Evolutionary conservation across 2,888 invertebrate species (phyloP), one percentile per base, ranked within the genome.

Genomic region (Drosophila kanekoi): DNA sequence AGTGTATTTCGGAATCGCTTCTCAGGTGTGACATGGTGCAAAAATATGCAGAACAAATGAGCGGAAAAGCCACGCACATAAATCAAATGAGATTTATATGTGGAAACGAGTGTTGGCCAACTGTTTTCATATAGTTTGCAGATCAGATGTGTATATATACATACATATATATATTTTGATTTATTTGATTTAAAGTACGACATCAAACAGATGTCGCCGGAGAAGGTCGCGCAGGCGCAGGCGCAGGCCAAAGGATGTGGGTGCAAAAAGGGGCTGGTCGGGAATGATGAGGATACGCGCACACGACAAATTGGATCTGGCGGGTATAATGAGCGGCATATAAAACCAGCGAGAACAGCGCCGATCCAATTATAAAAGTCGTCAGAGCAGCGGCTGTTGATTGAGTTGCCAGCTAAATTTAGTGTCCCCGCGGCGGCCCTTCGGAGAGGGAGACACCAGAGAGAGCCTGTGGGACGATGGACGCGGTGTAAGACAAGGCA

Each of bases 381-480:
- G 77, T 81, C 87, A 64, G 73, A 67, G 72, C 70, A 72, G 44
- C 74, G 62, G 47, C 71, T 78, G 84, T 71, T 84, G 84, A 87
- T 87, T 86, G 87, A 84, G 84, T 81, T 77, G 87, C 84, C 63
- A 60, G 79, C 81, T 87, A 73, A 80, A 74, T 84, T 77, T 77
- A 82, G 71, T 64, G 65, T 4, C 47, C 38, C 20, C 6, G 40
- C 28, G 57, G 37, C 28, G 23, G 23, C 51, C 48, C 58, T 58
- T 56, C 4, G 18, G 43, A 11, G 41, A 10, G 10, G n/a, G 11
- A 13, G 33, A 44, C 33, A 23, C 11, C 14, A 13, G 28, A 40
- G 37, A 33, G 33, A 8, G 32, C n/a, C 16, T 16, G 23, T 32
- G 23, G 44, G 53, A 8, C 13, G 38, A 33, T 41, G 48, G 20